Conservation (phyloP, 2,888 invertebrate species). For the Pyrocoelia pectoralis region DNA sequence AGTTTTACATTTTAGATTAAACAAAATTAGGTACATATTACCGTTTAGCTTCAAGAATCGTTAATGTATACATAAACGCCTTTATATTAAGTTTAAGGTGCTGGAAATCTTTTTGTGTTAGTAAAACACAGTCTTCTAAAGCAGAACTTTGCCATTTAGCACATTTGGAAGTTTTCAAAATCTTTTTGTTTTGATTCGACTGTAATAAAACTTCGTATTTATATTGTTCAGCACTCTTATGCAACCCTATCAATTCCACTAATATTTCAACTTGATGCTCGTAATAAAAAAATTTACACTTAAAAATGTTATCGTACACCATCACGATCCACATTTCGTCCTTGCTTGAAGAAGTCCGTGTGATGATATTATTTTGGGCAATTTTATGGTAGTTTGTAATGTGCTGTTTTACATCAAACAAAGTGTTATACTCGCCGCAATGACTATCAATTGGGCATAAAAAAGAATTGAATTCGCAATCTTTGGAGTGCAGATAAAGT, state of each 20-base stretch:
- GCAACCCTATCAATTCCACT: conserved; percentile 46
- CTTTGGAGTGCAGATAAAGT: conserved; percentile 43
- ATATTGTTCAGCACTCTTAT: conserved; percentile 43
- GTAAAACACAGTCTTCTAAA: not conserved
- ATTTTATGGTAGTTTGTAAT: conserved; percentile 43
- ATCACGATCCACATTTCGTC: conserved; percentile 46
- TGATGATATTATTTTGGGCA: conserved; percentile 37
- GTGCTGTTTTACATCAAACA: conserved; percentile 42
- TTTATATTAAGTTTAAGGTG: not conserved
- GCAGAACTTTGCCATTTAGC: not conserved
- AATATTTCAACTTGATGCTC: conserved; percentile 46
- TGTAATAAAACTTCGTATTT: conserved; percentile 41
- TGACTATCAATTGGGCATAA: conserved; percentile 46
- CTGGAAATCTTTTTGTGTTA: not conserved
- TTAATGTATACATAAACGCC: not conserved
- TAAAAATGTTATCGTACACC: conserved; percentile 47
- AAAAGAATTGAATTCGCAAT: conserved; percentile 47
- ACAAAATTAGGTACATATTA: no score
- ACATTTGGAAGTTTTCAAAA: conserved; percentile 2
- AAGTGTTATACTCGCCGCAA: conserved; percentile 30
- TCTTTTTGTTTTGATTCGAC: conserved; percentile 17
- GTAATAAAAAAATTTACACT: conserved; percentile 48
- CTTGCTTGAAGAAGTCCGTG: conserved; percentile 37
- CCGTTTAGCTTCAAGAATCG: not conserved
- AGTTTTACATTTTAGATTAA: no score